Base-by-base conservation (phyloP, 1,140 invertebrate species). In the Melanaphis sacchari region DNA sequence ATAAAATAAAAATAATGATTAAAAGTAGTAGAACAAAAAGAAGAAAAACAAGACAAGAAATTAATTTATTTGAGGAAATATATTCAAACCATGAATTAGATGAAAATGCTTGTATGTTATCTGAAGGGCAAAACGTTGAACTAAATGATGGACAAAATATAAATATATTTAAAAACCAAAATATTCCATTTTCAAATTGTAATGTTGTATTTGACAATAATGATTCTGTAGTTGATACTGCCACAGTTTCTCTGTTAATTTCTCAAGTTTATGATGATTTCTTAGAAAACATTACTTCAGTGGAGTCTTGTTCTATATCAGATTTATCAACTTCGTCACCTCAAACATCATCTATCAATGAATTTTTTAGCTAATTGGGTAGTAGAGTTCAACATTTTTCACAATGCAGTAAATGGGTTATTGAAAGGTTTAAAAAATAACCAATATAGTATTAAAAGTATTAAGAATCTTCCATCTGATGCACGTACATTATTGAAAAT, bases 21-120 rank as follows among this genome's bases (percentile, higher is more conserved):
- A 76, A 76, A 76, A 76, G 31, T n/a, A n/a, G n/a, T 76, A 76
- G 59, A 76, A n/a, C 59, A n/a, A 76, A 76, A 76, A 76, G 59
- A n/a, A 76, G 59, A n/a, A 76, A 76, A 76, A 76, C n/a, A 7
- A 76, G 59, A n/a, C 26, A 76, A 76, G 59, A 76, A 76, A 76
- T 76, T 11, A 76, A 76, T 76, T 76, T 76, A 76, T n/a, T 76
- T n/a, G n/a, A 31, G n/a, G 59, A 76, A n/a, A 76, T 46, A 46
- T 46, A 46, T 46, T 46, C 43, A 46, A 46, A n/a, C 11, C 26
- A 15, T 76, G 59, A 76, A n/a, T 76, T 76, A 76, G 8, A 76
- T 76, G 59, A 76, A 76, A n/a, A n/a, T n/a, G 15, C 8, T 76
- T n/a, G 7, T 8, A 76, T 11, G 26, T n/a, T 76, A 76, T 76